A percentile compares a stretch with the other conserved stretches of the same genome.
These are phyloP conservation scores for Anguilla japonica DNA, from an alignment of 2,113 vertebrate genomes.

Conservation along the genomic window DNA sequence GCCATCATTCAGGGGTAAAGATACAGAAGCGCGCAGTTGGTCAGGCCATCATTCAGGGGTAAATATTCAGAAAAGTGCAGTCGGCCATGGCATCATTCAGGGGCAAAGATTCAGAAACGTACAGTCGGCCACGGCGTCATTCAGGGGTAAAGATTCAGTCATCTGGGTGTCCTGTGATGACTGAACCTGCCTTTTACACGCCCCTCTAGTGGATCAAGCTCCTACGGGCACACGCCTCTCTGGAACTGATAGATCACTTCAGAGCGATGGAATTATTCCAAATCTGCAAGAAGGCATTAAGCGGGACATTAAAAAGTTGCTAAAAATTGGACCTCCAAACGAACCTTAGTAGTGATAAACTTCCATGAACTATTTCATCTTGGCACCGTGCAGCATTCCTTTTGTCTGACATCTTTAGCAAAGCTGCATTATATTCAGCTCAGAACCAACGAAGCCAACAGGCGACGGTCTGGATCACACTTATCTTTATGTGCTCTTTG, in stretches of 20 bases:
- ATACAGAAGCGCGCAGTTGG: no score
- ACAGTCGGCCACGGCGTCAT: background rate
- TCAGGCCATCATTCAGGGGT: no score
- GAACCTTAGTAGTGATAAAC: conserved; percentile 69
- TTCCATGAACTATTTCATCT: conserved; percentile 67
- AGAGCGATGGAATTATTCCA: background rate
- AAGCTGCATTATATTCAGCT: conserved; percentile 77
- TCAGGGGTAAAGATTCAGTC: no score
- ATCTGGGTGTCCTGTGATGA: no score
- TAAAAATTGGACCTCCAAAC: background rate
- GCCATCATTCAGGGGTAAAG: background rate
- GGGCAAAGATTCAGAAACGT: no score
- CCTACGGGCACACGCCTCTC: background rate
- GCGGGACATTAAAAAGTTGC: background rate
- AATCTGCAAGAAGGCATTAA: background rate
- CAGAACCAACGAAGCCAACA: conserved; percentile 71
- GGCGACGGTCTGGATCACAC: conserved; percentile 72
- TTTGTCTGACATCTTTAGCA: conserved; percentile 56
- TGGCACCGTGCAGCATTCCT: conserved; percentile 56
- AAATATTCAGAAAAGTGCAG: no score
- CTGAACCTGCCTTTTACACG: no score
- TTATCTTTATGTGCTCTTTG: conserved; percentile 75
- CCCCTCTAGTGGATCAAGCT: no score
- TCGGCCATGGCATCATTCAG: no score
- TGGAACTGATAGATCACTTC: background rate